Evolutionary conservation across 2,888 invertebrate genomes (phyloP).

Genomic region (Hylaea fasciaria): DNA sequence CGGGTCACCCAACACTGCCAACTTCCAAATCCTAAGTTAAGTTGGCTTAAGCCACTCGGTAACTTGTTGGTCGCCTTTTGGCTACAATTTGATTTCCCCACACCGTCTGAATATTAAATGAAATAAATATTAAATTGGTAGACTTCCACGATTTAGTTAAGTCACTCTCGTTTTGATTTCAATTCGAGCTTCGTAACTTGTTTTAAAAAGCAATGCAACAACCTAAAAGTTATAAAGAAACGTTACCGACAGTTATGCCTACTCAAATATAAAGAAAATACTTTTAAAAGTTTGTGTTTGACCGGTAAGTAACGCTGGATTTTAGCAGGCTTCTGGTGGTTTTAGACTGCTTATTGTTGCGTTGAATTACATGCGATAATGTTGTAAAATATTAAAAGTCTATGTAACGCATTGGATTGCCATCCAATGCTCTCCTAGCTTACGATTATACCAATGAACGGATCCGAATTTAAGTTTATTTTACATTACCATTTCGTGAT

Average conservation of each 20-base stretch:
- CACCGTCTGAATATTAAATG: conserved; percentile 51
- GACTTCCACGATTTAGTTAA: conserved; percentile 11
- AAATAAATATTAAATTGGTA: conserved; percentile 42
- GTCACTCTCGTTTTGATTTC: conserved; percentile 6
- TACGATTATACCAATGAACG: conserved; percentile 6
- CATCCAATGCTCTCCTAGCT: background rate
- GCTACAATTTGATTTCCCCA: conserved; percentile 58
- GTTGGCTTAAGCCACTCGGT: conserved; percentile 48
- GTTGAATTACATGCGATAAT: too few species aligned
- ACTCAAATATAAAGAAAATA: too few species aligned
- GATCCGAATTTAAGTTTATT: conserved; percentile 10
- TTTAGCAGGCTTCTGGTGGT: too few species aligned
- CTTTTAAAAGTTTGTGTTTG: too few species aligned
- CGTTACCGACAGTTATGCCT: too few species aligned
- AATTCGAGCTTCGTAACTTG: background rate
- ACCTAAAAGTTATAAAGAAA: too few species aligned
- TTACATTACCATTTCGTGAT: conserved; percentile 22
- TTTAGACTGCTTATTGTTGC: too few species aligned
- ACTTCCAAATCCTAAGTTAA: conserved; percentile 48
- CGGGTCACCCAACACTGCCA: conserved; percentile 50
- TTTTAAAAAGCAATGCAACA: too few species aligned
- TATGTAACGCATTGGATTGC: too few species aligned
- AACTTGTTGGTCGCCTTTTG: conserved; percentile 51
- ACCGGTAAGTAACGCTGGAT: too few species aligned
- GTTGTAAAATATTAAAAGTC: too few species aligned